Conservation (phyloP, 2,797 vertebrate species). For the Melanotaenia pygmaea region DNA sequence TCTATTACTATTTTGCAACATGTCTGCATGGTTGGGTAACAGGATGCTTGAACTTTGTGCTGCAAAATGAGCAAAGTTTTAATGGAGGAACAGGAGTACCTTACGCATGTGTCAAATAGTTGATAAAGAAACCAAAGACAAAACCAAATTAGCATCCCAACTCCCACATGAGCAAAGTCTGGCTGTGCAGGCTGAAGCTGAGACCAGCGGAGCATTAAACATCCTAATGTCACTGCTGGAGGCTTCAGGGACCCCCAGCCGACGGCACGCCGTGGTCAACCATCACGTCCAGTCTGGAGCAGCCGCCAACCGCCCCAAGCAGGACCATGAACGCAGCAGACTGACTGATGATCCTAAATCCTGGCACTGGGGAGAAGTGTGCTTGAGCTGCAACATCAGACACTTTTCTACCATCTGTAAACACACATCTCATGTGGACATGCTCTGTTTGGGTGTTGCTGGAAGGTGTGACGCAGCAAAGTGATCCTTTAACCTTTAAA, state of each 20-base stretch:
- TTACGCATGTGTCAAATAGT: no score
- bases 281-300: constrained; percentile 23
- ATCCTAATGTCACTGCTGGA: neutral
- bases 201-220: constrained; percentile 41
- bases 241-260: constrained; percentile 2
- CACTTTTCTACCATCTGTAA: neutral
- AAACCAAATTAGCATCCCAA: no score
- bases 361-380: no score
- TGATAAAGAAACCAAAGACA: no score
- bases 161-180: no score
- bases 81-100: no score
- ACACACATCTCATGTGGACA: neutral
- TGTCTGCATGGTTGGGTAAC: no score
- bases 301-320: constrained; percentile 1
- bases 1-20: no score
- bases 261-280: constrained; percentile 44
- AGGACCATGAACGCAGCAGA: neutral
- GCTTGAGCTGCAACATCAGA: neutral
- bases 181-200: neutral
- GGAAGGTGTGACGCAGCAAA: constrained; percentile 17
- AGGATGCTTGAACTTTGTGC: no score
- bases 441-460: neutral
- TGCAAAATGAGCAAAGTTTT: no score
- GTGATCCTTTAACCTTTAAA: constrained; percentile 20
- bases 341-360: no score